Evolutionary conservation across 2,113 vertebrate species (phyloP).

Genomic region (Prionailurus bengalensis): DNA sequence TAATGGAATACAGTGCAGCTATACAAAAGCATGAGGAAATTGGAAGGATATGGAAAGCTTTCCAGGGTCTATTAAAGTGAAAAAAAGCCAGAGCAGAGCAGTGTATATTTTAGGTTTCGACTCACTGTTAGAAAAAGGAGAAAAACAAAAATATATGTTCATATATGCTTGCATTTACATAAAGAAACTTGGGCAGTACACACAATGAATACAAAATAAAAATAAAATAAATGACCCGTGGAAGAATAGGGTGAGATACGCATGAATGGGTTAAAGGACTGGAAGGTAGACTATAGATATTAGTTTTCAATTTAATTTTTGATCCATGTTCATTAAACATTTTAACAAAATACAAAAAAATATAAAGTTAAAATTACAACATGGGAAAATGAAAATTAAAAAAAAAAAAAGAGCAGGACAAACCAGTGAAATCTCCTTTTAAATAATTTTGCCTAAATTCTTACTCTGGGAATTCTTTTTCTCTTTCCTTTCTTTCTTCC

Average conservation of each 20-base stretch:
- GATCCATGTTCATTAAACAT: neutral
- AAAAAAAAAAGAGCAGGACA: neutral
- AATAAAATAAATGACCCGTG: neutral
- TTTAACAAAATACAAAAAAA: neutral
- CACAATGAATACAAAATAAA: neutral
- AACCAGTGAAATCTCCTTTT: neutral
- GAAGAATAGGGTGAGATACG: neutral
- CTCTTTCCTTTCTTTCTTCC: neutral
- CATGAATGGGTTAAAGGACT: neutral
- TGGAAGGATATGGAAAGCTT: neutral
- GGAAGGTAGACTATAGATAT: neutral
- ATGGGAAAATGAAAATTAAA: neutral
- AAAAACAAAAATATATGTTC: conserved; percentile 21
- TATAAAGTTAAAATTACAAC: neutral
- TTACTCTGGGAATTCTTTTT: conserved; percentile 22
- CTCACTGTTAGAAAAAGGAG: conserved; percentile 20
- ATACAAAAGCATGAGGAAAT: neutral
- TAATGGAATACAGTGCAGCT: conserved; percentile 18
- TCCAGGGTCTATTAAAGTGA: neutral
- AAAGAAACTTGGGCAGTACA: neutral
- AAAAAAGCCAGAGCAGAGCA: neutral
- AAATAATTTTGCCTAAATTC: neutral
- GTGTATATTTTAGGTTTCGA: neutral
- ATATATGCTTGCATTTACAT: neutral
- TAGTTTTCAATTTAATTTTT: conserved; percentile 38